Evolutionary conservation across 1,140 invertebrate genomes (phyloP).

Genomic region (Aricia agestis): DNA sequence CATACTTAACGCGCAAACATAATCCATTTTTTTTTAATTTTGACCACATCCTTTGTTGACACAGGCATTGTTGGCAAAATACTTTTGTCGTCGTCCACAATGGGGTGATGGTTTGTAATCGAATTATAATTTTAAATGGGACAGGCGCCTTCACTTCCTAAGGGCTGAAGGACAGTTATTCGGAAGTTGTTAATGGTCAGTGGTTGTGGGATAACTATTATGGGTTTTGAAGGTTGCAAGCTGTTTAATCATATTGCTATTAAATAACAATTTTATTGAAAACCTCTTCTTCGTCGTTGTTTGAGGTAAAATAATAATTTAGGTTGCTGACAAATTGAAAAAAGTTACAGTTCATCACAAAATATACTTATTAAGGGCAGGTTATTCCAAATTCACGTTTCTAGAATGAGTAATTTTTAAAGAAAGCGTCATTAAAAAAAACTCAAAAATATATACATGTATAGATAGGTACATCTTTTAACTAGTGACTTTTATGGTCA

Average conservation of each 20-base stretch:
- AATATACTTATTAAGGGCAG: too few relatives aligned
- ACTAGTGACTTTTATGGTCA: too few relatives aligned
- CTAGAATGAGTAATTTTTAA: too few relatives aligned
- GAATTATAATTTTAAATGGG: constrained; percentile 43
- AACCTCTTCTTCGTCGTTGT: not conserved
- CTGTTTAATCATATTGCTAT: not conserved
- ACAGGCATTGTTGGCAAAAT: constrained; percentile 73
- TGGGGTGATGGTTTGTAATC: constrained; percentile 62
- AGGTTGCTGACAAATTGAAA: too few relatives aligned
- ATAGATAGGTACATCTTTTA: too few relatives aligned
- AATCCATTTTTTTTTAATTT: constrained; percentile 55
- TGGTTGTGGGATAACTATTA: not conserved
- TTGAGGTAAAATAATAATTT: not conserved
- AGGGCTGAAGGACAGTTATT: not conserved
- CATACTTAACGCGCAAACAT: constrained; percentile 64
- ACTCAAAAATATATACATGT: too few relatives aligned
- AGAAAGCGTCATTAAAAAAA: too few relatives aligned
- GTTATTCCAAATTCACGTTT: too few relatives aligned
- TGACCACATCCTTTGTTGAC: constrained; percentile 48
- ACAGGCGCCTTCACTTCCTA: constrained; percentile 12
- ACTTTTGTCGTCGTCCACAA: constrained; percentile 49
- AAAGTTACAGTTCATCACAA: too few relatives aligned
- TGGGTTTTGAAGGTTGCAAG: not conserved
- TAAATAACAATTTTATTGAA: not conserved
- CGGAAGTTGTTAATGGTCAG: constrained; percentile 5